Evolutionary conservation across 2,113 vertebrate species (phyloP), one percentile per base, ranked within the genome.

Genomic region (Andinoacara biseriatus): DNA sequence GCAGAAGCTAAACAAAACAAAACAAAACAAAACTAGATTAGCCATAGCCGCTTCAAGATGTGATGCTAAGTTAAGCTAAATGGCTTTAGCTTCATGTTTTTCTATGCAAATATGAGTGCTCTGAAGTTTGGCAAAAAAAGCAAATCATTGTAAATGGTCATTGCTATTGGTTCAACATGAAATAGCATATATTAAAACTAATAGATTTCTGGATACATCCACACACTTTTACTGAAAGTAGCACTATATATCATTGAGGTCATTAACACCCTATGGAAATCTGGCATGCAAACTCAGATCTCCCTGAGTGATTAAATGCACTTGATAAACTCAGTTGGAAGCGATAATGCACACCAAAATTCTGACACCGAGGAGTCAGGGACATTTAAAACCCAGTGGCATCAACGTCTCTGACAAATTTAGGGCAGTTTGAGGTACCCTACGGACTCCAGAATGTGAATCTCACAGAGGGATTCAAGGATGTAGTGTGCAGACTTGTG

Each of bases 321-420:
- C 59, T 75, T 61, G 65, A 83, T 82, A 58, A 90, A 88, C 80
- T 88, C 82, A 8, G 60, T 69, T 81, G 81, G 65, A 87, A 88
- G 76, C 69, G 88, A 88, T 80, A 79, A 84, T 88, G 80, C 67
- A 35, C 90, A 89, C 35, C 82, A 60, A 76, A 72, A 86, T 72
- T 84, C 74, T 74, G 76, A 92, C 83, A 82, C 22, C 26, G 65
- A 91, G 86, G 43, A 84, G 83, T 87, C 87, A 7, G 91, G 89
- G 89, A 92, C 78, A 63, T 82, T 89, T 87, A 91, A 92, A 92
- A 85, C 87, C 87, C 89, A 84, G 31, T 82, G 86, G 90, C 87
- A 89, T 92, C 90, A 93, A 93, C 86, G 86, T 91, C 77, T 90
- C 74, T 92, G 93, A 93, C 92, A 94, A 92, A 94, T 94, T 93